phyloP scores from a whole-genome alignment of 2,113 vertebrate species.

The Spermophilus dauricus region DNA sequence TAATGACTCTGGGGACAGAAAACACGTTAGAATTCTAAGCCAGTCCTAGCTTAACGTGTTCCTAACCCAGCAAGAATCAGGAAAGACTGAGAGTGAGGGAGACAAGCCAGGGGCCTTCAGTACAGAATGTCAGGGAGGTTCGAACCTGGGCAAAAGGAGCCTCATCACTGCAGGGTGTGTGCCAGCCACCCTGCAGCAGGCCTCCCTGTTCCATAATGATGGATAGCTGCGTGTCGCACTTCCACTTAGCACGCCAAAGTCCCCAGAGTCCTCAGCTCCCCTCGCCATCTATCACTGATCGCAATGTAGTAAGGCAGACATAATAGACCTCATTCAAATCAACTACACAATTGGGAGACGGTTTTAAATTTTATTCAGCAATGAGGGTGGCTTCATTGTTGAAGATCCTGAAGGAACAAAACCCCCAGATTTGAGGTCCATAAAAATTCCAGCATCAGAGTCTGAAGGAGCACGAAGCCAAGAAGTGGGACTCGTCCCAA shows the following conservation, averaged over 20 bases:
- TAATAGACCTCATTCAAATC: conserved; percentile 83
- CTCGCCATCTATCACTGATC: conserved; percentile 72
- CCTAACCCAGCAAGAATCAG: conserved; percentile 18
- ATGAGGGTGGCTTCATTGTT: conserved; percentile 79
- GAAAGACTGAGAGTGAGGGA: not conserved
- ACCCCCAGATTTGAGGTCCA: conserved; percentile 74
- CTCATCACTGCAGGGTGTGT: conserved; percentile 73
- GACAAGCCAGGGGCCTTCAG: not conserved
- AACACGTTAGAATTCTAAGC: not conserved
- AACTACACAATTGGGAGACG: conserved; percentile 71
- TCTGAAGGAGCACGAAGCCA: conserved; percentile 64
- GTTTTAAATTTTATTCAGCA: conserved; percentile 81
- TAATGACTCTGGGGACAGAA: not conserved
- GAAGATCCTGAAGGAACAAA: conserved; percentile 62
- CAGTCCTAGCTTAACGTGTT: not conserved
- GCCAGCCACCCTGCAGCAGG: conserved; percentile 65
- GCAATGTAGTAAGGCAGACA: conserved; percentile 76
- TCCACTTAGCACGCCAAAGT: conserved; percentile 77
- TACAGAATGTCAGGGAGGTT: too few relatives aligned
- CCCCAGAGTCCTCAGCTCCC: conserved; percentile 72
- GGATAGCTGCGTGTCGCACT: conserved; percentile 4
- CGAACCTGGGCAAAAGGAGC: conserved; percentile 55
- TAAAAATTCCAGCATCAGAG: conserved; percentile 78
- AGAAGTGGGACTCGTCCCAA: conserved; percentile 56
- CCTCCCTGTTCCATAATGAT: conserved; percentile 76